phyloP scores from a whole-genome alignment of 2,888 invertebrate genomes.

The Tenthredo mesomela region DNA sequence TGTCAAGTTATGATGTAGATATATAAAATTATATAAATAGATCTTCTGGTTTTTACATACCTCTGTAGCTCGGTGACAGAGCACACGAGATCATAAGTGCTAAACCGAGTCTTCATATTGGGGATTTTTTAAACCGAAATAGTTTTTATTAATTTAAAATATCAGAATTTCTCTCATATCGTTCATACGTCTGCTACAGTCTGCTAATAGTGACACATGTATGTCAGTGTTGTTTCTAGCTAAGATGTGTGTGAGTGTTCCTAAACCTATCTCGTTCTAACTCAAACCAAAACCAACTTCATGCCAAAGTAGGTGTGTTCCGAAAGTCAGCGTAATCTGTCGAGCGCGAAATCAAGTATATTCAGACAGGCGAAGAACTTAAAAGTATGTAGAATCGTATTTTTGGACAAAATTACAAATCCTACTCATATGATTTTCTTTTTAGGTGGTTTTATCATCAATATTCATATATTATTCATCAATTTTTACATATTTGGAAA shows the following conservation, averaged over 20 bases:
- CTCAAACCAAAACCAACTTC: too few relatives aligned
- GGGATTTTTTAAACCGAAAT: not conserved
- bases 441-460: too few relatives aligned
- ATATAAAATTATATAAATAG: constrained; percentile 16
- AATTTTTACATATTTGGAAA: too few relatives aligned
- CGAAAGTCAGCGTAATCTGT: too few relatives aligned
- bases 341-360: too few relatives aligned
- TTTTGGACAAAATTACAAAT: too few relatives aligned
- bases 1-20: constrained; percentile 25
- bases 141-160: not conserved
- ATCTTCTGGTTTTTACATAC: constrained; percentile 78
- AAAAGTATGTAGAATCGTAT: too few relatives aligned
- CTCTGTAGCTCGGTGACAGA: constrained; percentile 92
- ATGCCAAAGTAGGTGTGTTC: too few relatives aligned
- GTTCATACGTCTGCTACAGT: constrained; percentile 13
- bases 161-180: not conserved
- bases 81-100: constrained; percentile 95
- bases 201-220: not conserved
- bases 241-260: not conserved
- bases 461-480: too few relatives aligned
- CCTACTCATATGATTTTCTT: too few relatives aligned
- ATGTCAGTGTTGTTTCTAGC: not conserved
- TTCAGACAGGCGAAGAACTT: too few relatives aligned
- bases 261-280: not conserved
- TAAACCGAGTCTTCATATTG: constrained; percentile 95